Evolutionary conservation across 37 sponge, comb jelly and placozoan species (phyloP).

Genomic region (Aphrocallistes beatrix): DNA sequence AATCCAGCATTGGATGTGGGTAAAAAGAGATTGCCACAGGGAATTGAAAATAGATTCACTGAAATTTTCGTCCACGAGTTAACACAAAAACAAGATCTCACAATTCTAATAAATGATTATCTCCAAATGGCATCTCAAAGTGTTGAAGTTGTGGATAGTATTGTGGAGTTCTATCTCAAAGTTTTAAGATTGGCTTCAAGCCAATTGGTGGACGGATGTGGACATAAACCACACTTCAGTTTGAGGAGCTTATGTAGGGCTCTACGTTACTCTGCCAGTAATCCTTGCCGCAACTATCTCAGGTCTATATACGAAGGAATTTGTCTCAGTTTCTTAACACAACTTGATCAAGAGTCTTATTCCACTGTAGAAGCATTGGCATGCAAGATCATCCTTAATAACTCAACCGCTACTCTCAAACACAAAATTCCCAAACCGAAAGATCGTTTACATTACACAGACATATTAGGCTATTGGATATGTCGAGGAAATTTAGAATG

Average conservation of each 20-base stretch:
- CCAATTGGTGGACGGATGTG: constrained; percentile 64
- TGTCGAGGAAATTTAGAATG: constrained; percentile 20
- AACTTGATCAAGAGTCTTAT: constrained; percentile 35
- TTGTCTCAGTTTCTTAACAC: constrained; percentile 41
- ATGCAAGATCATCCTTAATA: neutral
- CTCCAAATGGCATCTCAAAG: constrained; percentile 21
- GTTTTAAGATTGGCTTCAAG: constrained; percentile 50
- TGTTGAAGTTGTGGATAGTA: constrained; percentile 31
- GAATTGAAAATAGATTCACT: constrained; percentile 80
- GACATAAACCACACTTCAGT: constrained; percentile 78
- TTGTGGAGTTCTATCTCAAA: constrained; percentile 51
- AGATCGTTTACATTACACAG: neutral
- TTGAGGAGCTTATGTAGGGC: constrained; percentile 81
- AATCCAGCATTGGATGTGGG: constrained; percentile 94
- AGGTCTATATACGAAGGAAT: constrained; percentile 78
- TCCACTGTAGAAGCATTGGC: constrained; percentile 21
- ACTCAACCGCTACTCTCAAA: neutral
- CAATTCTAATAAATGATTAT: constrained; percentile 50
- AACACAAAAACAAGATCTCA: constrained; percentile 42
- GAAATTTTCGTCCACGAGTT: constrained; percentile 86
- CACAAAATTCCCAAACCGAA: constrained; percentile 25
- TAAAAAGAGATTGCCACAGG: constrained; percentile 67
- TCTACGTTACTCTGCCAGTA: constrained; percentile 41
- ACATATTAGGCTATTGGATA: constrained; percentile 83
- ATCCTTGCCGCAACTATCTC: constrained; percentile 36